Base-by-base conservation (phyloP, 2,888 invertebrate species). In the Erebia palarica region DNA sequence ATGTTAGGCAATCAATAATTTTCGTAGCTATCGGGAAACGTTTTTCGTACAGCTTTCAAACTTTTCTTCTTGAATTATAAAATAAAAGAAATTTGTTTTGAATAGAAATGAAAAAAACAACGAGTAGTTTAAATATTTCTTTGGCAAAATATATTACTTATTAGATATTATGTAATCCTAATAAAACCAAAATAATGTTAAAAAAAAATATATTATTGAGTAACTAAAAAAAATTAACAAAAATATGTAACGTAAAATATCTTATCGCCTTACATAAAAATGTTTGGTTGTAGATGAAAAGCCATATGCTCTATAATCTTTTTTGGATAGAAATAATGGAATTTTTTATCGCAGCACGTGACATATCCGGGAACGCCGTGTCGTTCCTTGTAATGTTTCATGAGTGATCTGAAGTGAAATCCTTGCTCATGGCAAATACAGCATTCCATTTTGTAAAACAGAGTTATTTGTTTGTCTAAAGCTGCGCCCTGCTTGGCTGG, bases 291-390 rank as follows among this genome's bases (percentile, higher is more conserved):
- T 44, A 93, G 83, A 74, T 93, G 93, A 75, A 81, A 92, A 4
- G 93, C 93, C 93, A 93, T 93, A 74, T 93, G 93, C 77, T 93
- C 93, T 61, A 93, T 92, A 65, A 93, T 92, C 79, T 89, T 93
- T 78, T 91, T 93, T 0, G 93, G 92, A 77, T 91, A 91, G 76
- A 93, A 93, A 74, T 92, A 93, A 75, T 93, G 93, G 77, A 92
- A 92, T 75, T 93, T 92, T 79, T 92, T 93, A 1, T 91, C 87
- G 73, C 93, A 93, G 75, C 93, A 93, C 5, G 91, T 86, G 2
- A 93, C 90, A 73, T 93, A 93, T 60, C 93, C 93, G 0, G 93
- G 93, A 9, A 93, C 93, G 0, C 93, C 93, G 72, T 93, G 93
- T 69, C 92, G 83, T 2, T 93, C 92, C 78, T 91, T 93, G 78